Evolutionary conservation across 2,797 vertebrate genomes (phyloP), one percentile per base, ranked within the genome.

Genomic region (Mormyrops attenuatus): DNA sequence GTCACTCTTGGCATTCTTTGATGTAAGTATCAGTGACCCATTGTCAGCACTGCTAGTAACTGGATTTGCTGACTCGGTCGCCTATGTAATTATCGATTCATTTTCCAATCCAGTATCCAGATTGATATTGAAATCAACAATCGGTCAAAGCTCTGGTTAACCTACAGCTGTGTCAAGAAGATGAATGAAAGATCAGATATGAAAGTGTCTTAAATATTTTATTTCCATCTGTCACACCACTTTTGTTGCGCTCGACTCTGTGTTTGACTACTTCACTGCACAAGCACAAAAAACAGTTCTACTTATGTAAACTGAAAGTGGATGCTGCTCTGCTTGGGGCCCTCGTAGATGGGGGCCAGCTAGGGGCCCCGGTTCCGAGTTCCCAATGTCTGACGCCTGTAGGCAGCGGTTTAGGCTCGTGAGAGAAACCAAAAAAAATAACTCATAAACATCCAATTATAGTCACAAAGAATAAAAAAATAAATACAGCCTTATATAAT

Each of bases 361-460:
- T 73, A 73, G 5, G 69, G 26, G 69, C 34, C 77, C 41, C 30
- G 3, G 38, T 2, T 11, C 77, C 7, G 8, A 82, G 20, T 8
- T 47, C 20, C 13, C 47, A 55, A 26, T 34, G 52, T 50, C 49
- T 34, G 49, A 53, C 22, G 47, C 22, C 30, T 3, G 22, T 53
- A 52, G 49, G 26, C 11, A 22, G 26, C 85, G 55, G 85, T 88
- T n/a, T 63, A 92, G 90, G 88, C 92, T 90, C 85, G 90, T 41
- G 92, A 94, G 93, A 93, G 88, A 1, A 91, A 91, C 87, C 91
- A 89, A 92, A 94, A 94, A 95, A 93, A 2, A 95, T 93, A 11
- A n/a, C 6, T 30, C 91, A 92, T 94, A 94, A 95, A 94, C 89
- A 93, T 91, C 91, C 93, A 94, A 95, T 95, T 95, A 94, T 91